Evolutionary conservation across 53 echinoderm and acorn worm species (phyloP), one percentile per base, ranked within the genome.

Genomic region (Astropecten irregularis): DNA sequence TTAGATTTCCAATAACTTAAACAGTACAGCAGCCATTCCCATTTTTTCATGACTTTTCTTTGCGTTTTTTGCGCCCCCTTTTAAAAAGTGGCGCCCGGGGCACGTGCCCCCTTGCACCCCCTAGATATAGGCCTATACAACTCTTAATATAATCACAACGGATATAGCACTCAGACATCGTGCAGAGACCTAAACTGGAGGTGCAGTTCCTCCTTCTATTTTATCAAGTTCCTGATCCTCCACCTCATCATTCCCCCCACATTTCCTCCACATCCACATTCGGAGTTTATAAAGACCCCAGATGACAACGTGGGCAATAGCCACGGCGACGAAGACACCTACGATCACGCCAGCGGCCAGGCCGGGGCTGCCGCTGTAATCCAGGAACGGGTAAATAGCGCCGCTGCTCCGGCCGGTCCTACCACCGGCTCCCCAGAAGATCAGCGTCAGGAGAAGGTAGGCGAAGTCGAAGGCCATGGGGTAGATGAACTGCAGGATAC

Each of bases 361-460:
- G 1, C 92, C 89, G 0, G 92, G 92, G 8, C 79, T 27, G 29
- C 82, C 71, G 26, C 67, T 65, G 50, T 89, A 89, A 34, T 89
- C 82, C 9, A 92, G 36, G 82, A 85, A 73, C 18, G 85, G 73
- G 55, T 89, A 89, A 59, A 89, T 82, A 50, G 48, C 81, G 22
- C 63, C 68, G 14, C 48, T 73, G 1, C 81, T 76, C 14, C 5
- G 18, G 2, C 23, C 42, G 38, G 88, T 82, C 13, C 64, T 73
- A 9, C 92, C 92, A 9, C 85, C 89, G 14, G 82, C 88, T 9
- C 71, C 92, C 85, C 82, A 88, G 76, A 84, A 92, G 56, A 95
- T 88, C 36, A 88, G 44, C 28, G 89, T 90, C 54, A 95, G 47
- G 0, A 57, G 13, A 27, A 77, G 54, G 55, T 88, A 95, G 22